A percentile compares a stretch with the other conserved stretches of the same genome.
Conservation (phyloP, 2,113 vertebrate species). For the Hippocampus barbouri region DNA sequence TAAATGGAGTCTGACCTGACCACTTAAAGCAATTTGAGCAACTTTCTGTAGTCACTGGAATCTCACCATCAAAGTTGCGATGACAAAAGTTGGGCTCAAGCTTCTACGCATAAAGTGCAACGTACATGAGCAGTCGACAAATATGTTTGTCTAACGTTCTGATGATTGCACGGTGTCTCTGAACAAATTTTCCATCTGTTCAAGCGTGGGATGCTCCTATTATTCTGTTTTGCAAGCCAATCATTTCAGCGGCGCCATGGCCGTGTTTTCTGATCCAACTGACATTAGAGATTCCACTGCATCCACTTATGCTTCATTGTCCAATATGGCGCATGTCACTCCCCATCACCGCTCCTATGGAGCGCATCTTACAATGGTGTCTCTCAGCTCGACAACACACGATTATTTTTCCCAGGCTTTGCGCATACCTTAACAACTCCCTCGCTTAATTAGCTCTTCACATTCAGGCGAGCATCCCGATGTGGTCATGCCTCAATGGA, state of each 20-base stretch:
- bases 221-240: slow-evolving; percentile 49
- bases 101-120: slow-evolving; percentile 5
- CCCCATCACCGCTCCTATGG: slow-evolving; percentile 29
- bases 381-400: slow-evolving; percentile 9
- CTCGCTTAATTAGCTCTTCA: slow-evolving; percentile 46
- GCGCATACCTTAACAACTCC: slow-evolving; percentile 28
- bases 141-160: slow-evolving; percentile 20
- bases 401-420: slow-evolving; percentile 29
- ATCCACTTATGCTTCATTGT: slow-evolving; percentile 58
- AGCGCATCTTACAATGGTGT: slow-evolving; percentile 3
- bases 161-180: slow-evolving; percentile 24
- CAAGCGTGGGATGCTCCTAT: slow-evolving; percentile 25
- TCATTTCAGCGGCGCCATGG: slow-evolving; percentile 48
- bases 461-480: slow-evolving; percentile 20
- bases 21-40: slow-evolving; percentile 28
- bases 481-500: slow-evolving; percentile 35
- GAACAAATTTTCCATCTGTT: slow-evolving; percentile 16
- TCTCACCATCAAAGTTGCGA: not conserved
- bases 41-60: slow-evolving; percentile 31
- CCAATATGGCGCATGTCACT: slow-evolving; percentile 52
- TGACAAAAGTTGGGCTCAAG: not conserved
- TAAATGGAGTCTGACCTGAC: slow-evolving; percentile 22
- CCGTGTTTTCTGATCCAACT: slow-evolving; percentile 50
- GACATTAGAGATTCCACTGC: slow-evolving; percentile 48
- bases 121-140: not conserved